phyloP scores from a whole-genome alignment of 1,140 invertebrate species.

The Arctopsyche grandis region DNA sequence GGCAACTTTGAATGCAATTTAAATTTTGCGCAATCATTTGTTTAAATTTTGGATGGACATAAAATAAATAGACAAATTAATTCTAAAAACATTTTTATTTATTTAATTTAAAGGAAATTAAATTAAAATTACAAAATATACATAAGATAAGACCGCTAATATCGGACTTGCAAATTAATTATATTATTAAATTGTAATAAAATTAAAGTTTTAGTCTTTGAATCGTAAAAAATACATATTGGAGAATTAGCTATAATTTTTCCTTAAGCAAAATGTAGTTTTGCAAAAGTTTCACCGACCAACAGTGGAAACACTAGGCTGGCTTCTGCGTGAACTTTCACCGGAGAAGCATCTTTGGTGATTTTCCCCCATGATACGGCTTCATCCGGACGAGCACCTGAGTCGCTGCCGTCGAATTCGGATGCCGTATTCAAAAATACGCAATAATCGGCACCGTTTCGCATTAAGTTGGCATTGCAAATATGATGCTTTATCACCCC shows the following conservation, averaged over 20 bases:
- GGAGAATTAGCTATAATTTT: not conserved
- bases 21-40: no score
- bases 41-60: no score
- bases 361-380: slow-evolving; percentile 99
- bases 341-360: slow-evolving; percentile 85
- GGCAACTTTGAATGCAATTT: no score
- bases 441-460: slow-evolving; percentile 97
- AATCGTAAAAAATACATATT: no score
- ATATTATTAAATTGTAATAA: no score
- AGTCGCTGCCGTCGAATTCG: slow-evolving; percentile 99
- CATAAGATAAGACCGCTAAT: no score
- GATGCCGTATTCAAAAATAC: slow-evolving; percentile 97
- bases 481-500: slow-evolving; percentile 99
- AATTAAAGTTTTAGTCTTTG: no score
- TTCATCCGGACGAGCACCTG: slow-evolving; percentile 97
- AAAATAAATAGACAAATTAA: no score
- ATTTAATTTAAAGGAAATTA: no score
- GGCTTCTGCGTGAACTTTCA: slow-evolving; percentile 97
- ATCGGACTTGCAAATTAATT: no score
- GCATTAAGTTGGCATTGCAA: slow-evolving; percentile 97
- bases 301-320: slow-evolving; percentile 93
- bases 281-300: slow-evolving; percentile 96
- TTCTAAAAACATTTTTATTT: no score
- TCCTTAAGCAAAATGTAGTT: slow-evolving; percentile 53
- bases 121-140: no score